Evolutionary conservation across 1,140 invertebrate genomes (phyloP), one percentile per base, ranked within the genome.

Genomic region (Phortica variegata): DNA sequence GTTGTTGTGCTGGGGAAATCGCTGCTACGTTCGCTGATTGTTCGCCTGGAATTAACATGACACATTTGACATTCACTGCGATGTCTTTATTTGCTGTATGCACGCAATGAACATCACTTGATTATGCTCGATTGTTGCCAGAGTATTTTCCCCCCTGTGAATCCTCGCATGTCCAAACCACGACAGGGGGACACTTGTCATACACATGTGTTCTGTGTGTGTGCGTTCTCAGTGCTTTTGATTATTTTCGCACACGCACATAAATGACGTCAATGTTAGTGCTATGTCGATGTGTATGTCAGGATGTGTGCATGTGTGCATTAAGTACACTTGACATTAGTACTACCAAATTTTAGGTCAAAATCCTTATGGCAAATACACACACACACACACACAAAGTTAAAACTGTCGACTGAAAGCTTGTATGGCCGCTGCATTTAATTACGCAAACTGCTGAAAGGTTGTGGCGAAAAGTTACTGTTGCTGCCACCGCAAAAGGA

Each of bases 101-200:
- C 61, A 58, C 48, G 46, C 60, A 68, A 63, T 68, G 60, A 68
- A 60, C 63, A 68, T 68, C 68, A 68, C 65, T 68, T 68, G 63
- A 68, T 68, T 68, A 63, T 63, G 56, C 57, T 51, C 63, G 60
- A 62, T 63, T 60, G 61, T 42, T 58, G 54, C 60, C 9, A 4
- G 32, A 4, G 6, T 34, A 13, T 15, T 66, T 60, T 56, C 49
- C 39, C 44, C 18, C 40, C 42, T 39, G 20, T 55, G 62, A 49
- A 52, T 53, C 20, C 48, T 33, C 42, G 47, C 41, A 53, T 33
- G 49, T 48, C 40, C 36, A 29, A 44, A 33, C 48, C 48, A 33
- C n/a, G 29, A 50, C 7, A 42, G n/a, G n/a, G n/a, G n/a, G n/a
- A n/a, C n/a, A n/a, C n/a, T n/a, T n/a, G n/a, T n/a, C 29, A 33